Evolutionary conservation across 2,113 vertebrate genomes (phyloP), one percentile per base, ranked within the genome.

Genomic region (Nothocercus julius): DNA sequence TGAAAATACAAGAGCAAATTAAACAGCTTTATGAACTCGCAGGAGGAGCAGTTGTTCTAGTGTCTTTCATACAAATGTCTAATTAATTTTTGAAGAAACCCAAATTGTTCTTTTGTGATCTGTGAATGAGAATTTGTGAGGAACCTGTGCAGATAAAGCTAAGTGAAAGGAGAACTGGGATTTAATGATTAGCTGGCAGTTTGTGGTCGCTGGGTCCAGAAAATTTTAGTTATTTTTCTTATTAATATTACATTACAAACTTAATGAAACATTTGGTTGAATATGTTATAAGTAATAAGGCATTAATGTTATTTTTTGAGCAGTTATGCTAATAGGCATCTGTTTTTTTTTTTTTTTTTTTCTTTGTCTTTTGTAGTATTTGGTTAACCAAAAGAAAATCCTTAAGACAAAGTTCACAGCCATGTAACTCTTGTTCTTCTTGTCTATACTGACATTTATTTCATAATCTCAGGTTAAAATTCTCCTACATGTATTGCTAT

Each of bases 231-330:
- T 97, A 97, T 97, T 96, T 94, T 96, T 95, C 97, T 98, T 96
- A 97, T 98, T 98, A 98, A 98, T 98, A 97, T 98, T 98, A 73
- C 92, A 98, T 98, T 97, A 97, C 14, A 3, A 96, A 96, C 80
- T 94, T 98, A 98, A 98, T 98, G 97, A 98, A 98, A 98, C 98
- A 98, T 98, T 98, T 98, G 97, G 95, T 84, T 98, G 97, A 98
- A 98, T 98, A 97, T 97, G 97, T 98, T 98, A 98, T 97, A 95
- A 98, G 92, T 97, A 98, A 98, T 98, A 97, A 98, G 95, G 96
- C 97, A 97, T 98, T 97, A 97, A 97, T 97, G 97, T 96, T 98
- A 97, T 97, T 97, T 97, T 97, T 98, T 97, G 38, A 97, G 96
- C 93, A 96, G 91, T 98, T 98, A 98, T 98, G 96, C 84, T 98